These are phyloP conservation scores for Alectoris magna DNA, from an alignment of 2,797 vertebrate species.

Conservation along the genomic window DNA sequence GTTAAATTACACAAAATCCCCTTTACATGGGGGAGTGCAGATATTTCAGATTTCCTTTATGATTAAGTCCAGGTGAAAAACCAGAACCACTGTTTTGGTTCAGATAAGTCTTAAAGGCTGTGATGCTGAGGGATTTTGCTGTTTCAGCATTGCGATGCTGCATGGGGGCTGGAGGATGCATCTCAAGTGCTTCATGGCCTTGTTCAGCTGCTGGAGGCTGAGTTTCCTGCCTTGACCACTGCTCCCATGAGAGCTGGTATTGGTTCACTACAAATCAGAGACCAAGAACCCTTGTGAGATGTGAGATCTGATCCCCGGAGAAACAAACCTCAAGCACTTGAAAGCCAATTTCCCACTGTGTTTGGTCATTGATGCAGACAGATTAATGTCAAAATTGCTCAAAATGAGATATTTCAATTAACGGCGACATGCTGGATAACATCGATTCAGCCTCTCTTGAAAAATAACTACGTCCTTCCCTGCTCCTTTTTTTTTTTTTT, in stretches of 20 bases:
- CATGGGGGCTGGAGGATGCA: not conserved
- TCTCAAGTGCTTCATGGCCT: not conserved
- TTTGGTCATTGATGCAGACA: not conserved
- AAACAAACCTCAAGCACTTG: not conserved
- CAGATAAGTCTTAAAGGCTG: not conserved
- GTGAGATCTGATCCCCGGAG: not conserved
- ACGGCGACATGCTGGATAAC: not conserved
- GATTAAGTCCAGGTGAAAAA: not conserved
- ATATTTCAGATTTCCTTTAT: not conserved
- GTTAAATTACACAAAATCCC: conserved; percentile 21
- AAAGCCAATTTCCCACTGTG: not conserved
- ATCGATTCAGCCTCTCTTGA: conserved; percentile 8
- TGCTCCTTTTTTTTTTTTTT: not conserved
- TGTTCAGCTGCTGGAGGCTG: not conserved
- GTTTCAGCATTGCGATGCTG: not conserved
- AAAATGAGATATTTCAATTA: conserved; percentile 44
- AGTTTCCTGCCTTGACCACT: not conserved
- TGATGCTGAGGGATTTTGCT: not conserved
- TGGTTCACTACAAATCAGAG: not conserved
- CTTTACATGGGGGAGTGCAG: not conserved
- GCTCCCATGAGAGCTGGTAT: not conserved
- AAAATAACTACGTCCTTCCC: not conserved
- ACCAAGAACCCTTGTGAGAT: not conserved
- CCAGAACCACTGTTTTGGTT: not conserved
- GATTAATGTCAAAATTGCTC: conserved; percentile 23